Base-by-base conservation (phyloP, 1,140 invertebrate species). In the Bombus superbus region DNA sequence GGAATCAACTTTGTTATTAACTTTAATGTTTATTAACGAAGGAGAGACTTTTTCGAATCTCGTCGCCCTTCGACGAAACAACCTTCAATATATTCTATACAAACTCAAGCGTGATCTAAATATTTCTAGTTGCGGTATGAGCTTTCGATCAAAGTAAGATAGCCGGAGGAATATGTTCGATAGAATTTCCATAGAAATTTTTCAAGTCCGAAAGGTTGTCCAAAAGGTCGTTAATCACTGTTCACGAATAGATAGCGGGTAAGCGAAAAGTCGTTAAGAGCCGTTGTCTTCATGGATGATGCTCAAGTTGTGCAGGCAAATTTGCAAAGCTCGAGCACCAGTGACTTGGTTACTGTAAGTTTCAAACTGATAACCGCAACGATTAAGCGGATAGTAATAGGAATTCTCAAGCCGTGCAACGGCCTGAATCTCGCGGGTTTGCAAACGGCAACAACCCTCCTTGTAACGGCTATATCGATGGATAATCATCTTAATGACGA, bases 341-440 rank as follows among this genome's bases (percentile, higher is more conserved):
- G 22, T 32, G 74, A 80, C 76, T 72, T 38, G 53, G 77, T 71
- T 85, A 11, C 42, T 80, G 44, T 22, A 83, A 83, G 64, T 83
- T 83, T 69, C 82, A 59, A 83, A 69, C 74, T 83, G 82, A 83
- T 83, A 83, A 83, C 82, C 74, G 38, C 74, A 40, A 78, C 82
- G 74, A 83, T 83, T 78, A 83, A 83, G 47, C 25, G 74, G 44
- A 77, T 66, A 53, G 73, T 83, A 71, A 83, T 78, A 83, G 82
- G 82, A 78, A 83, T 78, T 83, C 82, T 38, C 74, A 69, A 78
- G 64, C 69, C n/a, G 44, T 66, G 64, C 62, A 40, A 25, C 72
- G 47, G 22, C 47, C 38, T 69, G 74, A 78, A 78, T 69, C 74
- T 44, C 74, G 47, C 22, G 47, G 22, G 38, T 71, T 71, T 13